Conservation (phyloP, 2,113 vertebrate genomes). For the human (Homo sapiens) region GRCh38 chr1:38782001-38782500, state of each 20-base stretch:
- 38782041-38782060: neutral
- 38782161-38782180: neutral
- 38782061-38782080: neutral
- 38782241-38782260: slow-evolving; percentile 16
- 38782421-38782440: neutral
- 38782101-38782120: neutral
- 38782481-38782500: slow-evolving; percentile 30
- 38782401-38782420: neutral
- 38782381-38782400: neutral
- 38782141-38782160: neutral
- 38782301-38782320: neutral
- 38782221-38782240: neutral
- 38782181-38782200: neutral
- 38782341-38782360: neutral
- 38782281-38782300: neutral
- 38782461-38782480: neutral
- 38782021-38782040: neutral
- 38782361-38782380: neutral
- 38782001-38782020: neutral
- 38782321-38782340: neutral
- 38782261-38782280: neutral
- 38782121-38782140: neutral
- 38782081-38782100: neutral
- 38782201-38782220: neutral
- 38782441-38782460: slow-evolving; percentile 32